Conservation (phyloP, 2,113 vertebrate genomes). For the Lethenteron camtschaticum region DNA sequence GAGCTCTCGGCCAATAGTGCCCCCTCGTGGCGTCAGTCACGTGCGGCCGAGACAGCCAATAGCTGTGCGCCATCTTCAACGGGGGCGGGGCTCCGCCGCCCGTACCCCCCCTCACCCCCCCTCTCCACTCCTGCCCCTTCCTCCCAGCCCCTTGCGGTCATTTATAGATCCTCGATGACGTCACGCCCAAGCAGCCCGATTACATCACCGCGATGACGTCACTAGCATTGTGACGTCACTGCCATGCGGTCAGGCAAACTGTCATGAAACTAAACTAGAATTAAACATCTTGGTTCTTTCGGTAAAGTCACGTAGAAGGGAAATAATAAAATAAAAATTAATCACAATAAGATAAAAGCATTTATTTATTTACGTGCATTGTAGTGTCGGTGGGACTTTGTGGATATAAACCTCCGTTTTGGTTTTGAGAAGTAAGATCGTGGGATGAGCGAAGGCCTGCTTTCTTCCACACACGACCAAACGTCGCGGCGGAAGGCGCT, state of each 20-base stretch:
- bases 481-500: too few relatives aligned
- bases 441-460: too few relatives aligned
- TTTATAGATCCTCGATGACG: slow-evolving; percentile 5
- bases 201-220: slow-evolving; percentile 13
- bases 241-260: slow-evolving; percentile 7
- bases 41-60: not conserved
- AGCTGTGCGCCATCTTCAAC: not conserved
- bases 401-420: too few relatives aligned
- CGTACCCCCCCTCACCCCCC: slow-evolving; percentile 10
- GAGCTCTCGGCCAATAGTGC: not conserved
- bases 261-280: slow-evolving; percentile 4
- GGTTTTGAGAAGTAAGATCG: too few relatives aligned
- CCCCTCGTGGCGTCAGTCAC: not conserved
- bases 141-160: slow-evolving; percentile 8
- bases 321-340: too few relatives aligned
- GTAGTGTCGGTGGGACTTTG: too few relatives aligned
- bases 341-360: too few relatives aligned
- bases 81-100: not conserved
- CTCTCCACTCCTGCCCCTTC: slow-evolving; percentile 11
- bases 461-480: too few relatives aligned
- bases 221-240: slow-evolving; percentile 11
- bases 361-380: too few relatives aligned
- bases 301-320: too few relatives aligned
- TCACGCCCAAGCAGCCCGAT: slow-evolving; percentile 7
- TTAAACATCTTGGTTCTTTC: not conserved